A percentile compares a stretch with the other conserved stretches of the same genome.
phyloP scores from a whole-genome alignment of 2,888 invertebrate genomes.

The Calameuta filiformis region DNA sequence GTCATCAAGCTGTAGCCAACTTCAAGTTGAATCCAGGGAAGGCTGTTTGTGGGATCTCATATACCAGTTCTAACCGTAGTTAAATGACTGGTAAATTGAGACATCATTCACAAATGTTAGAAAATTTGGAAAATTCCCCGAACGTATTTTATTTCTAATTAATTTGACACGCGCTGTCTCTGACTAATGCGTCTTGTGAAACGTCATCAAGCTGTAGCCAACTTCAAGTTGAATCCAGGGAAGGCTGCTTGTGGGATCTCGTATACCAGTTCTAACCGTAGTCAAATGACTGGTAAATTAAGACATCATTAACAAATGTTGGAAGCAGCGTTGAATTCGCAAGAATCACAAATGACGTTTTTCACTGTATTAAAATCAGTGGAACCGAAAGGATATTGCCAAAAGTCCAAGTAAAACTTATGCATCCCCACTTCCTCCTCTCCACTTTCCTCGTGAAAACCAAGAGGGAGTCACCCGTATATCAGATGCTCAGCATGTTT shows the following conservation, averaged over 20 bases:
- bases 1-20: neutral
- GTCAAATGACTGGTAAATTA: neutral
- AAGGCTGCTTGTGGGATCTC: neutral
- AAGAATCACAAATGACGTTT: neutral
- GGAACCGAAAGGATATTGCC: neutral
- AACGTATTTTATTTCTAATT: neutral
- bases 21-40: neutral
- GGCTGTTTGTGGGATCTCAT: neutral
- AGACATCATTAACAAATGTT: neutral
- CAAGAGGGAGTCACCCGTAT: neutral
- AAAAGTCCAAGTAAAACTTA: neutral
- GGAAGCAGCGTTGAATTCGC: neutral
- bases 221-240: neutral
- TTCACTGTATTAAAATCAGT: neutral
- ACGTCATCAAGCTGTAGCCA: neutral
- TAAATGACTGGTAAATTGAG: neutral
- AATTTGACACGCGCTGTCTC: neutral
- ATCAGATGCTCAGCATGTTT: neutral
- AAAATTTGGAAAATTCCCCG: neutral
- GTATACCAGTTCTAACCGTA: neutral
- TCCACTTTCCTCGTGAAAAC: neutral
- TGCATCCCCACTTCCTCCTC: neutral
- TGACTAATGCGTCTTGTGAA: neutral
- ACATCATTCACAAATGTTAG: neutral
- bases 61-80: neutral